Conservation (phyloP, 2,113 vertebrate species). For the Ceyx margarethae region DNA sequence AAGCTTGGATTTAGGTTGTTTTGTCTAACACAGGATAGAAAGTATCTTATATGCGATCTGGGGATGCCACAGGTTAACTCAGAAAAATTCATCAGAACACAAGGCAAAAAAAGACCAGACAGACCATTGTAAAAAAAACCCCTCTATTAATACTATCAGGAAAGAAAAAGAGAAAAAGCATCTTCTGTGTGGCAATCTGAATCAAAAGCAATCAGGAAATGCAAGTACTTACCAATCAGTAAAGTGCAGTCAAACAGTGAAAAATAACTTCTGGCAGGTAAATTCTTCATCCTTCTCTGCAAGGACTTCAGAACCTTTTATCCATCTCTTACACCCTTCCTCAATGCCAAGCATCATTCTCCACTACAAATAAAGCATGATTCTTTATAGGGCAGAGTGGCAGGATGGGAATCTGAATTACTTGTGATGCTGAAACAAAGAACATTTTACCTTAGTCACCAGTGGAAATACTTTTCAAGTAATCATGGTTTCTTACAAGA, state of each 20-base stretch:
- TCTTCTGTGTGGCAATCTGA: constrained; percentile 10
- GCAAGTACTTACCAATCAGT: constrained; percentile 47
- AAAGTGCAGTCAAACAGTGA: not conserved
- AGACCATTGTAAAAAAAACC: not conserved
- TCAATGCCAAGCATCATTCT: not conserved
- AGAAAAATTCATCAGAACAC: not conserved
- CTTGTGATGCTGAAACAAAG: constrained; percentile 40
- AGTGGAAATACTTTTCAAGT: not conserved
- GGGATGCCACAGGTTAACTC: not conserved
- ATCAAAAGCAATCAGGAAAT: constrained; percentile 57
- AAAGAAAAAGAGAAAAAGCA: constrained; percentile 20
- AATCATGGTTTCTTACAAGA: constrained; percentile 3
- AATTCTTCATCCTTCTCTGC: not conserved
- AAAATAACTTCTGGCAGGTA: constrained; percentile 6
- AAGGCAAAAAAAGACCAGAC: not conserved
- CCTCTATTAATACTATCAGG: not conserved
- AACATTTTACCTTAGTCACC: not conserved
- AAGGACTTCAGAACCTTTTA: not conserved
- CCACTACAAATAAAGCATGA: not conserved
- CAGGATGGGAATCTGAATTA: not conserved
- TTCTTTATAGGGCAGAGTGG: not conserved
- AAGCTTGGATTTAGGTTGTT: not conserved
- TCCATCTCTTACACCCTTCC: not conserved
- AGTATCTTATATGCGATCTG: not conserved
- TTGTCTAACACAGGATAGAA: not conserved